Percentiles rank a stretch among this genome's conserved stretches.
These are phyloP conservation scores for Heterotilapia buettikoferi DNA, from an alignment of 2,113 vertebrate species.

Conservation along the genomic window DNA sequence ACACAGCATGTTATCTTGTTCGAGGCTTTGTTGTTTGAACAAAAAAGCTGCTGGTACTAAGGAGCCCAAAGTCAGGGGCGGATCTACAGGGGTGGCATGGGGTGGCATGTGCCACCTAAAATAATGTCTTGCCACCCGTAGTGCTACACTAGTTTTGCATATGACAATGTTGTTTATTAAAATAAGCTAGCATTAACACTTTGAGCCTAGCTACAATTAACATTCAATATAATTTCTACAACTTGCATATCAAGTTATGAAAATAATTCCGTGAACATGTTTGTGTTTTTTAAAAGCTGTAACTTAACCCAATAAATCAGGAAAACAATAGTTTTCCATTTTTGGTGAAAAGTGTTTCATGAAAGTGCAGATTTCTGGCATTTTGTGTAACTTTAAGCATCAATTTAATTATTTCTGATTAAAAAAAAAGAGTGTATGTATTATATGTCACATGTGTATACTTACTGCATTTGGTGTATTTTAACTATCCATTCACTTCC, in stretches of 20 bases:
- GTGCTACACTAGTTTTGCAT: not conserved
- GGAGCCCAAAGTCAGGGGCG: not conserved
- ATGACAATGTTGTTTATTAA: not conserved
- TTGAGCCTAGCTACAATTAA: not conserved
- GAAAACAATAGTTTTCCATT: not conserved
- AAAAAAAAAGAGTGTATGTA: not conserved
- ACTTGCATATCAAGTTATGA: not conserved
- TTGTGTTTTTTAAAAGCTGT: not conserved
- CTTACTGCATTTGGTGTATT: not conserved
- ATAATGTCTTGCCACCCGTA: not conserved
- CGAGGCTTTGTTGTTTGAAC: not conserved
- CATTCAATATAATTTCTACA: not conserved
- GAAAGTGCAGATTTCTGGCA: not conserved
- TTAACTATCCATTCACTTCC: not conserved
- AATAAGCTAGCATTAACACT: not conserved
- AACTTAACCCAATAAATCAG: not conserved
- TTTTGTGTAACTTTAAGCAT: not conserved
- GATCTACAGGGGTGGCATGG: not conserved
- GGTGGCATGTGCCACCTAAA: not conserved
- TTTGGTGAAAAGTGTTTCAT: not conserved
- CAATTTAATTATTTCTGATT: not conserved
- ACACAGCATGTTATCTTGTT: not conserved
- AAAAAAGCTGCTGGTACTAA: not conserved
- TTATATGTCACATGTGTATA: not conserved
- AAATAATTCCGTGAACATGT: not conserved